Evolutionary conservation across 2,797 vertebrate genomes (phyloP), one percentile per base, ranked within the genome.

Genomic region (Sebastes miniatus): DNA sequence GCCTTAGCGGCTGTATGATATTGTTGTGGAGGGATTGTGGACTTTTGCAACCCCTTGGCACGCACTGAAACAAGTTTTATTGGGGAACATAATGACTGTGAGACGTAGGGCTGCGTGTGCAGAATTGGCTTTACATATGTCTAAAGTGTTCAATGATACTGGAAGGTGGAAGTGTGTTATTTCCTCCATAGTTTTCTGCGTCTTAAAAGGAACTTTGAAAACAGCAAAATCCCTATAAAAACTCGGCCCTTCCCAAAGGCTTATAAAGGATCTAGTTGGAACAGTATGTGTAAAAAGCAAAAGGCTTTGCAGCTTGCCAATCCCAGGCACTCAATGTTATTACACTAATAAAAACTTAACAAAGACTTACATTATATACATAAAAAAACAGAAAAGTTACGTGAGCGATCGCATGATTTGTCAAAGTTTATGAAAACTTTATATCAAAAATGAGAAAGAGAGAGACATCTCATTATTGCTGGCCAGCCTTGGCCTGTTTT

Each of bases 401-500:
- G 56, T 58, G 69, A 87, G 32, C 7, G 10, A 79, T 87, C 16
- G 29, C 73, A 79, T 70, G 73, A 88, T 89, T 92, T 91, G 87
- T 91, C 89, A 93, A 81, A 84, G 78, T 91, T 89, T 89, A 89
- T 88, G 87, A 92, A 92, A 92, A 88, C 83, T 77, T 87, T 66
- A 79, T 81, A 81, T 89, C 83, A 89, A 86, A 83, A 88, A 66
- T 54, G 69, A 65, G 69, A 75, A 65, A 83, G 70, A 79, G 73
- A 84, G 81, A 90, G 83, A 87, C 74, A 54, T 90, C 84, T 91
- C 83, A 83, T 90, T 88, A 92, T 67, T 79, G 83, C 76, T 50
- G 90, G 85, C 77, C 80, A 84, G 91, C 83, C 73, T 79, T 86
- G 90, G 89, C 80, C 81, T 73, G 83, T 54, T 89, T 88, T 87